These are phyloP conservation scores for Phalacrocorax aristotelis DNA, from an alignment of 2,113 vertebrate genomes.

Conservation along the genomic window DNA sequence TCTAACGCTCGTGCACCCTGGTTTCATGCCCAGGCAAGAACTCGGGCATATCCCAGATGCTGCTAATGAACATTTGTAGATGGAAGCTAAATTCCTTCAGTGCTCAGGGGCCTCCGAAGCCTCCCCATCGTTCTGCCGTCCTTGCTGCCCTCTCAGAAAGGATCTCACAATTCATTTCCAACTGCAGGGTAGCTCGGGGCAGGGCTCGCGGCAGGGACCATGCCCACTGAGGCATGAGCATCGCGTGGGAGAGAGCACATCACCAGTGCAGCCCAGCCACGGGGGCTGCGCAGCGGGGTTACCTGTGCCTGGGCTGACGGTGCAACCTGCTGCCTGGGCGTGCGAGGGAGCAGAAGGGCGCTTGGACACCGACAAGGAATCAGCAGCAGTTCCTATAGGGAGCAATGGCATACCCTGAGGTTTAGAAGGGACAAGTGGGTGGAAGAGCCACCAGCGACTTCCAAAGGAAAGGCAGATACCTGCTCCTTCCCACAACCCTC, in stretches of 20 bases:
- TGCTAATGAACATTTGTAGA: neutral
- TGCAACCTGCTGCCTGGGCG: neutral
- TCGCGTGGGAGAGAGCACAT: neutral
- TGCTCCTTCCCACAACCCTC: neutral
- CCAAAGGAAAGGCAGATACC: neutral
- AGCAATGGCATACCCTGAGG: neutral
- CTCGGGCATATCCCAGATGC: neutral
- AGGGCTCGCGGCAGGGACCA: neutral
- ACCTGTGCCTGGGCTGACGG: neutral
- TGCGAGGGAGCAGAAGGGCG: rapidly evolving
- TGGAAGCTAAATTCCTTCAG: neutral
- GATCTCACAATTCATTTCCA: neutral
- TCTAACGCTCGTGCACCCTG: neutral
- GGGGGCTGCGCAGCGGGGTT: rapidly evolving
- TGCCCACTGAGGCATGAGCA: neutral
- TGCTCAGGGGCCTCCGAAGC: neutral
- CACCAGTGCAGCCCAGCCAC: rapidly evolving
- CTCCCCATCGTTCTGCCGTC: neutral
- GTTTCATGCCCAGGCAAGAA: neutral
- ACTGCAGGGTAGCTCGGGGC: neutral
- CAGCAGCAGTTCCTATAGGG: neutral
- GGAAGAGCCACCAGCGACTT: rapidly evolving
- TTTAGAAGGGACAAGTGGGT: rapidly evolving
- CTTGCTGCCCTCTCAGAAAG: neutral
- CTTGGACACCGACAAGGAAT: neutral